phyloP scores from a whole-genome alignment of 92 coral and sea anemone genomes.

The Zoanthus sociatus region DNA sequence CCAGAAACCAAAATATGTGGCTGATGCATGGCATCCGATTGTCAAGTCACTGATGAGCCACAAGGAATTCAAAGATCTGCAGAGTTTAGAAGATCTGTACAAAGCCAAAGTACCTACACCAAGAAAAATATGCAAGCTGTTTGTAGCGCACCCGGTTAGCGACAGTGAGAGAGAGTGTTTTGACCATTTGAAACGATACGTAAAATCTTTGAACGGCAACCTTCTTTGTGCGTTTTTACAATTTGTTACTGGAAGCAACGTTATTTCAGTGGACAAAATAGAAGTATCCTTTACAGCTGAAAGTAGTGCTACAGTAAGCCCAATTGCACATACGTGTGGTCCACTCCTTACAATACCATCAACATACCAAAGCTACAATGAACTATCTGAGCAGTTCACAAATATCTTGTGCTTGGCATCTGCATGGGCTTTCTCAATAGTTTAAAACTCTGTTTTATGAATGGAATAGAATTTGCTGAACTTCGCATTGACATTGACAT shows the following conservation, averaged over 20 bases:
- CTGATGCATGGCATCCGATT: constrained; percentile 36
- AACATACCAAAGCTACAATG: no score
- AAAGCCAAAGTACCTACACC: constrained; percentile 13
- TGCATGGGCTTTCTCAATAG: no score
- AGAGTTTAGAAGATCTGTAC: constrained; percentile 24
- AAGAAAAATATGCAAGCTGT: constrained; percentile 40
- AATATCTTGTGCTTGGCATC: no score
- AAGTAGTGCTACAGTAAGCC: background rate
- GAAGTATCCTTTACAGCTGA: constrained; percentile 26
- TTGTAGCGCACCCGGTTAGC: constrained; percentile 11
- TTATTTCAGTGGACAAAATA: constrained; percentile 3
- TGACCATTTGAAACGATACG: constrained; percentile 39
- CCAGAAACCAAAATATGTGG: constrained; percentile 40
- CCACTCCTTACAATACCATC: no score
- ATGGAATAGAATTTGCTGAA: background rate
- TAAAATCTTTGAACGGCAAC: constrained; percentile 30
- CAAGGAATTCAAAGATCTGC: constrained; percentile 15
- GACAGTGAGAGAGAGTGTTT: constrained; percentile 22
- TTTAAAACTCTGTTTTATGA: no score
- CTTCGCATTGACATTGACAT: background rate
- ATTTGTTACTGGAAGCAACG: constrained; percentile 45
- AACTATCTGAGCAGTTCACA: no score
- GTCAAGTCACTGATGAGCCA: constrained; percentile 19
- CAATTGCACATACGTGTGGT: no score
- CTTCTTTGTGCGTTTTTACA: constrained; percentile 19